phyloP scores from a whole-genome alignment of 1,140 invertebrate species.

The Caenorhabditis brenneri region DNA sequence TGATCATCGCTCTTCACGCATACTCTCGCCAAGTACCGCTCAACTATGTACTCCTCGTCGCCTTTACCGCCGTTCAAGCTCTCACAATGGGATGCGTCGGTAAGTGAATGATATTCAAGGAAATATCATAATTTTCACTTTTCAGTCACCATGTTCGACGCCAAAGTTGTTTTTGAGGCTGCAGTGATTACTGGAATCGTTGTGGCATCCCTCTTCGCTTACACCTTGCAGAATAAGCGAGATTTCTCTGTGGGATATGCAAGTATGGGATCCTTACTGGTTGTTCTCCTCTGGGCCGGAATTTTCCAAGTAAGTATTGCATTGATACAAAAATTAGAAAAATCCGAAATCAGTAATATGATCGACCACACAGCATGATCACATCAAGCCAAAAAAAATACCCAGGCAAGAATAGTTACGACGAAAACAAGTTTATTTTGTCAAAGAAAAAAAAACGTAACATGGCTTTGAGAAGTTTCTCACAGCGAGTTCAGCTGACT shows the following conservation, averaged over 20 bases:
- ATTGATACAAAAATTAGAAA: neutral
- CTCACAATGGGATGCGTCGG: constrained; percentile 72
- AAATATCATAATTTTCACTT: neutral
- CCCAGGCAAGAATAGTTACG: neutral
- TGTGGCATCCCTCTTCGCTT: constrained; percentile 72
- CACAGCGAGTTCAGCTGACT: neutral
- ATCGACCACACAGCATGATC: too few species aligned
- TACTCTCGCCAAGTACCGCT: constrained; percentile 72
- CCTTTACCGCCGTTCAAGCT: constrained; percentile 73
- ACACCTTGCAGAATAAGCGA: constrained; percentile 73
- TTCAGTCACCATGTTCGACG: constrained; percentile 73
- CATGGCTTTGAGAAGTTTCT: too few species aligned
- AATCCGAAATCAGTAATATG: neutral
- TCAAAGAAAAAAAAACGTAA: too few species aligned
- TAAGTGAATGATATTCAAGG: constrained; percentile 58
- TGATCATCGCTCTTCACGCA: constrained; percentile 72
- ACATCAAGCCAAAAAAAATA: neutral
- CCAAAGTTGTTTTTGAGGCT: constrained; percentile 72
- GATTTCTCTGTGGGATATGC: constrained; percentile 72
- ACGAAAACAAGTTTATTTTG: neutral
- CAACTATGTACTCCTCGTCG: constrained; percentile 73
- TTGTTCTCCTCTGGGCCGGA: constrained; percentile 62
- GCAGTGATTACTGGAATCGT: constrained; percentile 72
- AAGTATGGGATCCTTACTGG: constrained; percentile 56
- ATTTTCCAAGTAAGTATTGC: constrained; percentile 71